Evolutionary conservation across 2,888 invertebrate species (phyloP).

Genomic region (Cynaeus angustus): DNA sequence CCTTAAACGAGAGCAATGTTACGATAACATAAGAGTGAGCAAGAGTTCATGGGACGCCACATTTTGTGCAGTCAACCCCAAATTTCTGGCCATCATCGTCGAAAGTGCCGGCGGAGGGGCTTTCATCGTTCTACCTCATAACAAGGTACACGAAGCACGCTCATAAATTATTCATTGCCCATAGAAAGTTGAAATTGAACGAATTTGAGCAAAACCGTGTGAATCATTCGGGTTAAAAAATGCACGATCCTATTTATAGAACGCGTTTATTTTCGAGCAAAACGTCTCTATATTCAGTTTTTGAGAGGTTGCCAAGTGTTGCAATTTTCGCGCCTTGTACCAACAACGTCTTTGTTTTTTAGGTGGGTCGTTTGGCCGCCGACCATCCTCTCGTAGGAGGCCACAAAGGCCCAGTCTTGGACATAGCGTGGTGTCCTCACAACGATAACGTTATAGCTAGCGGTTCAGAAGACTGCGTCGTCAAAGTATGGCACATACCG

Average conservation of each 20-base stretch:
- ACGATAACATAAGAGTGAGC: constrained; percentile 97
- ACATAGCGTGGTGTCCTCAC: constrained; percentile 99
- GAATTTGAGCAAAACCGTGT: constrained; percentile 12
- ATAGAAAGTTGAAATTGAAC: constrained; percentile 13
- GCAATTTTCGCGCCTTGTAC: constrained; percentile 54
- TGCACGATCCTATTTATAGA: constrained; percentile 38
- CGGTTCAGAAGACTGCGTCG: constrained; percentile 97
- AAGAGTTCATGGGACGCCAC: constrained; percentile 99
- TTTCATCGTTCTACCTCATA: constrained; percentile 94
- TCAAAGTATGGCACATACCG: constrained; percentile 97
- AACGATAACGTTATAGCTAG: constrained; percentile 99
- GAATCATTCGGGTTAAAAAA: constrained; percentile 38
- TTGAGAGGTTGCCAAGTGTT: constrained; percentile 62
- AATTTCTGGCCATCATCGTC: constrained; percentile 97
- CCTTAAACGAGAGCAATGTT: constrained; percentile 96
- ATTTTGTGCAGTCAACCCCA: constrained; percentile 98
- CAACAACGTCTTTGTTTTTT: constrained; percentile 56
- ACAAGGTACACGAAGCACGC: constrained; percentile 79
- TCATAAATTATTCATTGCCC: constrained; percentile 8
- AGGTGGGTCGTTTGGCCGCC: constrained; percentile 96
- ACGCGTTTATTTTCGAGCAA: constrained; percentile 57
- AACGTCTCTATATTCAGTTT: constrained; percentile 56
- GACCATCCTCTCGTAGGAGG: constrained; percentile 96
- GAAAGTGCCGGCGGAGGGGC: constrained; percentile 98
- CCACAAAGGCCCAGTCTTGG: constrained; percentile 96